Base-by-base conservation (phyloP, 2,797 vertebrate species). In the Fratercula arctica region DNA sequence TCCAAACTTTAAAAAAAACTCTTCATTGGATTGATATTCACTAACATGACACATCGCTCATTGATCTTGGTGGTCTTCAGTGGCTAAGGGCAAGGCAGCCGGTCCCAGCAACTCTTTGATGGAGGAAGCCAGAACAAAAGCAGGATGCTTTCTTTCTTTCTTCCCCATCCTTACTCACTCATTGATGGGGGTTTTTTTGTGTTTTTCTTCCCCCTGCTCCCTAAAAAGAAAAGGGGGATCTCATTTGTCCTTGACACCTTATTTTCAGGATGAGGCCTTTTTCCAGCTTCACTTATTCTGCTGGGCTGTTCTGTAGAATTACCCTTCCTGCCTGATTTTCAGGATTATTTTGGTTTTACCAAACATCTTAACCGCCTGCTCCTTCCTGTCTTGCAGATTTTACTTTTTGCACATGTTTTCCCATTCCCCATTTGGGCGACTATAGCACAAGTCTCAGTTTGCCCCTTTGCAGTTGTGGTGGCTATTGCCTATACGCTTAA, bases 151-250 rank as follows among this genome's bases (percentile, higher is more conserved):
- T 3, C 26, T 57, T 70, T 3, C 26, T 57, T 72, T 33, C 39
- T 75, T 78, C 41, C 29, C 3, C 31, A 13, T 46, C 3, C 17
- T 56, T 87, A 37, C 14, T 41, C 37, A 43, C 2, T 54, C 17
- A 29, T 3, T 26, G 37, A 20, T 20, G 17, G 19, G 16, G 3
- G 8, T 10, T 45, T 45, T 45, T 31, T 53, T 28, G 5, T 23
- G 10, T 6, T 51, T 11, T 15, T 20, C 17, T 76, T 16, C 13
- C 10, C 7, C 6, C 2, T 14, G 4, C 1, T 13, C 2, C 10
- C 5, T 5, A 16, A 4, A 64, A 66, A 33, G 5, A 54, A 70
- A 51, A 20, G 2, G 6, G 3, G 0, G 1, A 26, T 23, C 9
- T 83, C 20, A 25, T 66, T 69, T 78, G 12, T 7, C 21, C 24